phyloP scores from a whole-genome alignment of 2,113 vertebrate species.

The Andinoacara biseriatus region DNA sequence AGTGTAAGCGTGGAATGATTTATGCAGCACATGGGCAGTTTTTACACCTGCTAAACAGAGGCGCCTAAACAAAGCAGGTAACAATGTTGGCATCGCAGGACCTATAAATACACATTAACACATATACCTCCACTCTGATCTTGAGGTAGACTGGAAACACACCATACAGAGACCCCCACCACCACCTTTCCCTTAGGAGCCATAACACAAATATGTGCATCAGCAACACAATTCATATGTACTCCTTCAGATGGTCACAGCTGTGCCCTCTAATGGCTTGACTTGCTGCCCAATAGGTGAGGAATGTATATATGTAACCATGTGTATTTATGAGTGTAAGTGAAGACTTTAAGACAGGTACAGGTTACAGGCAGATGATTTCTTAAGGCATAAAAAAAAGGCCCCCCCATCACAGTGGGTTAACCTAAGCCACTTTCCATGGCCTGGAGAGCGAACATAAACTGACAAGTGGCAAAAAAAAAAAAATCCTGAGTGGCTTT shows the following conservation, averaged over 20 bases:
- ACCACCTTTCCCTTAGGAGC: slow-evolving; percentile 34
- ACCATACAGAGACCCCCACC: slow-evolving; percentile 18
- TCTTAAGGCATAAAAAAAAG: slow-evolving; percentile 40
- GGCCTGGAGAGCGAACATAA: slow-evolving; percentile 42
- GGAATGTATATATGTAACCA: background rate
- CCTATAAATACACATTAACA: slow-evolving; percentile 22
- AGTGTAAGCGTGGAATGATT: background rate
- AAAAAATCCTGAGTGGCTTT: slow-evolving; percentile 41
- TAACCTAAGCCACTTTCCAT: slow-evolving; percentile 56
- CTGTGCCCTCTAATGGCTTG: slow-evolving; percentile 18
- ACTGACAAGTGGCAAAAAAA: slow-evolving; percentile 8
- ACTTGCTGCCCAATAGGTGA: slow-evolving; percentile 41
- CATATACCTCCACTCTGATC: slow-evolving; percentile 9
- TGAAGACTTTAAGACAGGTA: slow-evolving; percentile 26
- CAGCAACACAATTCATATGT: slow-evolving; percentile 50
- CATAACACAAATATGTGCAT: slow-evolving; percentile 35
- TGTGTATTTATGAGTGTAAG: background rate
- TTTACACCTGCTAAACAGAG: background rate
- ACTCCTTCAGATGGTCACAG: slow-evolving; percentile 47
- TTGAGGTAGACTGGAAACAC: slow-evolving; percentile 45
- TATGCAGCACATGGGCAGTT: background rate
- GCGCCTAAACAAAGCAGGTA: background rate
- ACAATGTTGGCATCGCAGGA: background rate
- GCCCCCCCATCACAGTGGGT: slow-evolving; percentile 23
- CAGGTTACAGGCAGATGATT: slow-evolving; percentile 22